A percentile compares a stretch with the other conserved stretches of the same genome.
phyloP scores from a whole-genome alignment of 2,888 invertebrate species.

The Eristalis intricaria region DNA sequence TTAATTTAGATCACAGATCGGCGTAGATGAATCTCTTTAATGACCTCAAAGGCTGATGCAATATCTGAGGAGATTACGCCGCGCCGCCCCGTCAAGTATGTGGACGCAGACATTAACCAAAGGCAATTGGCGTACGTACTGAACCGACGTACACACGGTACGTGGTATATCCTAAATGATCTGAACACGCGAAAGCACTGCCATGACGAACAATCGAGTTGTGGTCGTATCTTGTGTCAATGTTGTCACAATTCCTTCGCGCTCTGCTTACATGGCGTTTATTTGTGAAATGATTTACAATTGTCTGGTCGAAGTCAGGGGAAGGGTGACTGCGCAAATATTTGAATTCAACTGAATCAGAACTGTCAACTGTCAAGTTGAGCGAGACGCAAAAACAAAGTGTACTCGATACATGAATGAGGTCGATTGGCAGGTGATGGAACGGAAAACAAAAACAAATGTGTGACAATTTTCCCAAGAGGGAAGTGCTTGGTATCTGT shows the following conservation, averaged over 20 bases:
- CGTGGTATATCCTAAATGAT: constrained; percentile 31
- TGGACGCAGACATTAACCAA: constrained; percentile 21
- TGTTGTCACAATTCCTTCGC: constrained; percentile 19
- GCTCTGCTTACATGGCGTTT: not conserved
- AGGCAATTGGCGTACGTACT: constrained; percentile 17
- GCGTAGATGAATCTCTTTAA: constrained; percentile 23
- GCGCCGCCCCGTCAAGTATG: constrained; percentile 9
- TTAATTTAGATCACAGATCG: constrained; percentile 31
- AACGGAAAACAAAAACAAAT: not conserved
- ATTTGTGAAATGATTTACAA: not conserved
- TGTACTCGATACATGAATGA: not conserved
- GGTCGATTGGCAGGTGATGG: not conserved
- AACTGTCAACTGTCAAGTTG: not conserved
- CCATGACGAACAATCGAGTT: constrained; percentile 23
- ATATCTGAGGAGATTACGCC: constrained; percentile 26
- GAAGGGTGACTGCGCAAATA: not conserved
- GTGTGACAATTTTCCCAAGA: not conserved
- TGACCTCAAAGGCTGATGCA: constrained; percentile 44
- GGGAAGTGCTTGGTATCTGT: not conserved
- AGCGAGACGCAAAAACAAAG: not conserved
- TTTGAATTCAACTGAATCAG: not conserved
- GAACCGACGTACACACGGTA: not conserved
- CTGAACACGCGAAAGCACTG: constrained; percentile 7
- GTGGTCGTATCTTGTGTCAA: constrained; percentile 31
- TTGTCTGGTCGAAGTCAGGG: not conserved